These are phyloP conservation scores for Pelecanoides urinatrix DNA, from an alignment of 2,113 vertebrate genomes.

Conservation along the genomic window DNA sequence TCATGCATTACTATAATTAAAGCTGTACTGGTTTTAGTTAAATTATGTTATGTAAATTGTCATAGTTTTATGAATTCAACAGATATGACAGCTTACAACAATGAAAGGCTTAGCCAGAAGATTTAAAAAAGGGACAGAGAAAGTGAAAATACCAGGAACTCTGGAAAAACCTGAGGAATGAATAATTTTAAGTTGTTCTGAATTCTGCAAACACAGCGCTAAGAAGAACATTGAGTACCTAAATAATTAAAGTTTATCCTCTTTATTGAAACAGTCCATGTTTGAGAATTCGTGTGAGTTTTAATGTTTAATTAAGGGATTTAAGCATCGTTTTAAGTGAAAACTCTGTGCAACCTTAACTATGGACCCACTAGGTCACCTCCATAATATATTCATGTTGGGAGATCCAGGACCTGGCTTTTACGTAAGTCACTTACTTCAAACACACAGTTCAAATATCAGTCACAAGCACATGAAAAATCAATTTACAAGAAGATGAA, in stretches of 20 bases:
- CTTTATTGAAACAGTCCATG: constrained; percentile 56
- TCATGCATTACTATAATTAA: not conserved
- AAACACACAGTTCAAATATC: constrained; percentile 65
- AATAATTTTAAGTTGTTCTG: constrained; percentile 20
- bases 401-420: constrained; percentile 37
- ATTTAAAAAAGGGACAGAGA: not conserved
- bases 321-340: constrained; percentile 55
- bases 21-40: not conserved
- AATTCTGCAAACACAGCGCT: constrained; percentile 38
- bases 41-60: not conserved
- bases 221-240: constrained; percentile 38
- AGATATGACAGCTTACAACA: not conserved
- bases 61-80: not conserved
- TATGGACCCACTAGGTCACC: constrained; percentile 5
- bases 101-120: not conserved
- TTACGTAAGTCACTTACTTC: constrained; percentile 56
- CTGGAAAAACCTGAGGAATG: not conserved
- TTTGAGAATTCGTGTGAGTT: constrained; percentile 35
- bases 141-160: not conserved
- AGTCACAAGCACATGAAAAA: constrained; percentile 51
- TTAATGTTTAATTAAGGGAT: constrained; percentile 66
- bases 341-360: constrained; percentile 41
- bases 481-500: constrained; percentile 63
- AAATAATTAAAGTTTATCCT: constrained; percentile 65
- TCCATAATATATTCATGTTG: constrained; percentile 51